Base-by-base conservation (phyloP, 2,888 invertebrate species). In the Yponomeuta sedellus region DNA sequence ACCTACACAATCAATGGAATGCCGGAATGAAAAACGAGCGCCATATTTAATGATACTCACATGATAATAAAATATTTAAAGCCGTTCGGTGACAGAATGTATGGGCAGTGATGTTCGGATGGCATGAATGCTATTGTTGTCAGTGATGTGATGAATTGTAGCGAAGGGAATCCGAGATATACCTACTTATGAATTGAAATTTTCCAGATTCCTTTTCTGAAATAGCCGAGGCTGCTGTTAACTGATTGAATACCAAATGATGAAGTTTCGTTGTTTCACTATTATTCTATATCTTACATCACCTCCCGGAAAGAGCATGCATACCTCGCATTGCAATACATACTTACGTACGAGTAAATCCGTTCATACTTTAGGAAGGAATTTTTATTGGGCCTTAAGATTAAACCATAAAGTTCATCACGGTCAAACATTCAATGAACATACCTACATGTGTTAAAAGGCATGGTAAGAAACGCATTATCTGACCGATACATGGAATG, bases 381-480 rank as follows among this genome's bases (percentile, higher is more conserved):
- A 16, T 25, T 20, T 19, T 59, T 59, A 11, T 59, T 59, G 59
- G 8, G 59, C 22, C 20, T 59, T 59, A 19, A 59, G 11, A 20
- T 12, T 25, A 22, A 10, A 1, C 0, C 22, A 59, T 59, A 59
- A 59, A 59, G 59, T 59, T 12, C 20, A 59, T 59, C 44, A 52
- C 44, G 16, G 44, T 1, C 44, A 16, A 4, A 12, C 44, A 75
- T 78, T 77, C 73, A 74, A n/a, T 19, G 56, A 62, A 22, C 61
- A 62, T 59, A 22, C 39, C 12, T 34, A 63, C 52, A 61, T 28
- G 66, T 28, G 62, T 66, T 52, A 34, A 62, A 34, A 76, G 74
- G 76, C 74, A 75, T 73, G 76, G 73, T 76, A 75, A 34, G 34
- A 8, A 74, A 70, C 71, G 73, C 73, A 74, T 69, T 44, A 44